Conservation (phyloP, 2,888 invertebrate genomes). For the Ichneumoninae sp. region DNA sequence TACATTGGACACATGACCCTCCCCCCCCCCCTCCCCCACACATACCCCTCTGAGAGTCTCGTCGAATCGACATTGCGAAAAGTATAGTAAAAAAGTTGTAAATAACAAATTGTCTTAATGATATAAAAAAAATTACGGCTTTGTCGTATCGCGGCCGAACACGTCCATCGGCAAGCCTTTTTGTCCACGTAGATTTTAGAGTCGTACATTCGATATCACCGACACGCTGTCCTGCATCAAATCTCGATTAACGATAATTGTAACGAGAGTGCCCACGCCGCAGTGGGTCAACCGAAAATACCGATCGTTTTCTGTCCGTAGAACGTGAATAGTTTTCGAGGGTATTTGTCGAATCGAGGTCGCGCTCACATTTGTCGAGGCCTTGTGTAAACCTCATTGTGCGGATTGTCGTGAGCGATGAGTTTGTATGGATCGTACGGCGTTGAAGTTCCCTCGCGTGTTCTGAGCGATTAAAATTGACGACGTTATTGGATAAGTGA, state of each 20-base stretch:
- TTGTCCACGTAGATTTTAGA: slow-evolving; percentile 46
- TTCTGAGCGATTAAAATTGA: background rate
- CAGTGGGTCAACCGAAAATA: background rate
- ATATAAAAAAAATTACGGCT: slow-evolving; percentile 20
- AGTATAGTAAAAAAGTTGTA: slow-evolving; percentile 51
- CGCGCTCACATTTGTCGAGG: background rate
- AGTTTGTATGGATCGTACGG: background rate
- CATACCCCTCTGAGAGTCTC: background rate
- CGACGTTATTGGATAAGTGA: background rate
- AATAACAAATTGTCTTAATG: slow-evolving; percentile 57
- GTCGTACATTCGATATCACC: slow-evolving; percentile 25
- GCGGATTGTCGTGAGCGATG: background rate
- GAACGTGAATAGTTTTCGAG: background rate
- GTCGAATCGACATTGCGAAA: slow-evolving; percentile 25
- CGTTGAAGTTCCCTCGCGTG: background rate
- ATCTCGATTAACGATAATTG: background rate
- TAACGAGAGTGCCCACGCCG: background rate
- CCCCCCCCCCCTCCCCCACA: background rate
- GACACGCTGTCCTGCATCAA: background rate
- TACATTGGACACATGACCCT: slow-evolving; percentile 11
- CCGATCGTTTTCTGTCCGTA: background rate
- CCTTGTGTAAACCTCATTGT: background rate
- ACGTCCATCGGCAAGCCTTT: slow-evolving; percentile 52
- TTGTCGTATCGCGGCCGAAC: slow-evolving; percentile 20
- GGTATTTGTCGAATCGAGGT: background rate